A percentile compares a stretch with the other conserved stretches of the same genome.
phyloP scores from a whole-genome alignment of 2,113 vertebrate genomes.

The Crocuta crocuta region DNA sequence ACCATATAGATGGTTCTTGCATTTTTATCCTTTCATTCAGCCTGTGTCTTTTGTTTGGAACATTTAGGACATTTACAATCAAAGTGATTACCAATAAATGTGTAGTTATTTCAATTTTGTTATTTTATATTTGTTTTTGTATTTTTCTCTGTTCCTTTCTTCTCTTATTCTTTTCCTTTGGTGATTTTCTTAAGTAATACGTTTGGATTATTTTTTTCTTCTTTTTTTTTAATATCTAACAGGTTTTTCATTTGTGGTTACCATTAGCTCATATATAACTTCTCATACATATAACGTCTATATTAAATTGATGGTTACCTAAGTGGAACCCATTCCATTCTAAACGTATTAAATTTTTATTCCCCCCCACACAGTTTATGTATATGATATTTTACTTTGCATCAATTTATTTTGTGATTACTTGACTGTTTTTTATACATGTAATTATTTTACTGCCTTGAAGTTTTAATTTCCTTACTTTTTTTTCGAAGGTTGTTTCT shows the following conservation, averaged over 20 bases:
- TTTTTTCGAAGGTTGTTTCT: too few relatives aligned
- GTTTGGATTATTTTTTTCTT: background rate
- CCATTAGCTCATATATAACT: background rate
- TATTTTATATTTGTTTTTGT: background rate
- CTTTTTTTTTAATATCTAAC: background rate
- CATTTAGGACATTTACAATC: background rate
- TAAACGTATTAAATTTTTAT: background rate
- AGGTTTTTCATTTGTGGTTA: background rate
- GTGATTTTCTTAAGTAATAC: background rate
- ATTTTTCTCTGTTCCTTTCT: background rate
- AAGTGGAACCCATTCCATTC: background rate
- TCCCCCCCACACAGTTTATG: background rate
- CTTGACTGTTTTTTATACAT: background rate
- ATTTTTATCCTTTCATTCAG: background rate
- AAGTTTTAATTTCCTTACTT: background rate
- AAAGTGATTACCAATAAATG: background rate
- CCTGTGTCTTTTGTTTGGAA: background rate
- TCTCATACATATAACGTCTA: background rate
- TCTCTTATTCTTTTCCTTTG: background rate
- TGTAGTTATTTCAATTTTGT: background rate
- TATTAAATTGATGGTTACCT: background rate
- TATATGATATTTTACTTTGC: background rate
- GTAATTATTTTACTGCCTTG: background rate
- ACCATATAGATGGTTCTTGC: background rate
- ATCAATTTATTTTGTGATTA: background rate